Evolutionary conservation across 2,888 invertebrate genomes (phyloP), one percentile per base, ranked within the genome.

Genomic region (Liopterus haemorrhoidalis): DNA sequence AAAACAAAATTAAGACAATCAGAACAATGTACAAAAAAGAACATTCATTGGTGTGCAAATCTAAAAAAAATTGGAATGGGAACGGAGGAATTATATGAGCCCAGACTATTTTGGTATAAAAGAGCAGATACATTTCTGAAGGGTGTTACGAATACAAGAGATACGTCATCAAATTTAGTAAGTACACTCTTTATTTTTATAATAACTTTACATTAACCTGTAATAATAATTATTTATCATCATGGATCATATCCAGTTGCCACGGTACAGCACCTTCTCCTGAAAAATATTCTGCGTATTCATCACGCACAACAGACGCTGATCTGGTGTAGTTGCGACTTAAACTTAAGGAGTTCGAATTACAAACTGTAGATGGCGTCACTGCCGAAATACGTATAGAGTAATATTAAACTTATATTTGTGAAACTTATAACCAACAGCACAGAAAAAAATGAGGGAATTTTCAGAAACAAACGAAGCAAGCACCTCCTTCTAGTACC

Each of bases 1-100:
- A 66, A 39, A 48, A 64, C 2, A 68, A 67, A 58, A 65, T 67
- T 5, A 68, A 68, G 46, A 63, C 63, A 14, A 60, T 67, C n/a
- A 57, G 67, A 39, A 67, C 67, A 1, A 65, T 65, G 20, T 67
- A 66, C 46, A 60, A 63, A 18, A 63, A 64, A 44, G 63, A 66
- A 52, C 41, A 64, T 21, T 56, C 59, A n/a, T 53, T 59, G 11
- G 45, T 66, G 20, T 24, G 8, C 24, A 24, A n/a, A n/a, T 8
- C 6, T 24, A n/a, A 46, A 24, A 38, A 38, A 47, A 35, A 51
- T 41, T 46, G 52, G 48, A 27, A 46, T 45, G 38, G 47, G 37
- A 32, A 43, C 39, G 19, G 49, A 46, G 9, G 49, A 51, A 32
- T 22, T 52, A 8, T 53, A 54, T 37, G 32, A 38, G 27, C 48